phyloP scores from a whole-genome alignment of 2,888 invertebrate species.

The Sceliomorpha sp. region DNA sequence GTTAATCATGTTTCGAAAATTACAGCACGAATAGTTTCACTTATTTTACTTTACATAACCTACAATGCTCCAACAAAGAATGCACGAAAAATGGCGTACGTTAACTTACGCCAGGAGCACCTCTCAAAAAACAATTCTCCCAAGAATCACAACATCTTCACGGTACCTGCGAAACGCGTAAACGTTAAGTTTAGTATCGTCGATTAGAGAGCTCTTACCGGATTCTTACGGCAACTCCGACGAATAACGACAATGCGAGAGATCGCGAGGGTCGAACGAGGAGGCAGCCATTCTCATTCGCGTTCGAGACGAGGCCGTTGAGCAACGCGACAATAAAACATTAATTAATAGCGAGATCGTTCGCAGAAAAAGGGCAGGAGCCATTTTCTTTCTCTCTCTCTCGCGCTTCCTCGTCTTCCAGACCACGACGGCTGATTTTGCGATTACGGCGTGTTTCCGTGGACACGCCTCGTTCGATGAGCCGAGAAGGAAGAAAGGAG shows the following conservation, averaged over 20 bases:
- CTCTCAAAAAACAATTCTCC: too few species aligned
- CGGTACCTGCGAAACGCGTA: too few species aligned
- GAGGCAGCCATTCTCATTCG: constrained; percentile 30
- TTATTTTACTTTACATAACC: too few species aligned
- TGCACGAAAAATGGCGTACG: too few species aligned
- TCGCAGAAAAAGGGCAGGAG: constrained; percentile 64
- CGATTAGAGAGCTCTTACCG: constrained; percentile 73
- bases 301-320: constrained; percentile 38
- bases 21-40: too few species aligned
- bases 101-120: too few species aligned
- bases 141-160: too few species aligned
- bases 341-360: constrained; percentile 75
- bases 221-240: constrained; percentile 58
- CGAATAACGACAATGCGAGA: constrained; percentile 66
- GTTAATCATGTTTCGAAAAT: too few species aligned
- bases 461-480: constrained; percentile 48
- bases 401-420: constrained; percentile 30
- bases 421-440: constrained; percentile 44
- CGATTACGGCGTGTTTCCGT: constrained; percentile 53
- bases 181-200: constrained; percentile 65
- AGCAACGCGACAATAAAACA: constrained; percentile 71
- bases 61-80: too few species aligned
- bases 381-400: too few species aligned
- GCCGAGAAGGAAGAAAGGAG: constrained; percentile 24
- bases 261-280: constrained; percentile 53